Conservation (phyloP, 1,140 invertebrate species). For the Fopius arisanus region DNA sequence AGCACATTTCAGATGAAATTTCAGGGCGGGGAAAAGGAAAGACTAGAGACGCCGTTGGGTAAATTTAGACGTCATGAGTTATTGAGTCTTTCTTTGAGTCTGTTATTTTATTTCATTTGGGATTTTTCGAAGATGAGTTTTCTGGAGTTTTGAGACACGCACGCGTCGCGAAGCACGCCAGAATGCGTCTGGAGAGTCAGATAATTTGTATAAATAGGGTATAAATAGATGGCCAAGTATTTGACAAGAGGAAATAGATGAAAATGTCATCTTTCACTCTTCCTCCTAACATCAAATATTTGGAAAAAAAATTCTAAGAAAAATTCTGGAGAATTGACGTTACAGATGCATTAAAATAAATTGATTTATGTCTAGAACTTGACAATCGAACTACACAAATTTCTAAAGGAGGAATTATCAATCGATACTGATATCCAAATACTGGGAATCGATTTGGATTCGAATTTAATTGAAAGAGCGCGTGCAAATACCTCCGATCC, state of each 20-base stretch:
- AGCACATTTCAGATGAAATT: not conserved
- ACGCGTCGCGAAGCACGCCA: conserved; percentile 22
- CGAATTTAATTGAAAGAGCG: conserved; percentile 73
- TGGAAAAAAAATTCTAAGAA: too few species aligned
- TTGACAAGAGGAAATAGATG: not conserved
- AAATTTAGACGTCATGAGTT: not conserved
- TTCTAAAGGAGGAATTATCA: conserved; percentile 61
- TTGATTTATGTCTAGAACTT: conserved; percentile 65
- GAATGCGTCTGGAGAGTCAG: conserved; percentile 9
- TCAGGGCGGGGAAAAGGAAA: not conserved
- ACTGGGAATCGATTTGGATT: conserved; percentile 80
- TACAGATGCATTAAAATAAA: too few species aligned
- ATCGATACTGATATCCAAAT: conserved; percentile 62
- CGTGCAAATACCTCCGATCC: conserved; percentile 54
- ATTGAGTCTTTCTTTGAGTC: not conserved
- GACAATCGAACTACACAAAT: conserved; percentile 68
- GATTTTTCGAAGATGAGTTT: not conserved
- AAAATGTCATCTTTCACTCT: too few species aligned
- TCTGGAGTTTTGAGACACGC: conserved; percentile 11
- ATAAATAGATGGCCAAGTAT: not conserved
- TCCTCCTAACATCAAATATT: too few species aligned
- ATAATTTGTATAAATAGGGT: not conserved
- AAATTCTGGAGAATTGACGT: too few species aligned
- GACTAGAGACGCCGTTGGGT: not conserved
- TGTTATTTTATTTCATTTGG: not conserved